Evolutionary conservation across 1,140 invertebrate species (phyloP).

Genomic region (Drosophila subpulchrella): DNA sequence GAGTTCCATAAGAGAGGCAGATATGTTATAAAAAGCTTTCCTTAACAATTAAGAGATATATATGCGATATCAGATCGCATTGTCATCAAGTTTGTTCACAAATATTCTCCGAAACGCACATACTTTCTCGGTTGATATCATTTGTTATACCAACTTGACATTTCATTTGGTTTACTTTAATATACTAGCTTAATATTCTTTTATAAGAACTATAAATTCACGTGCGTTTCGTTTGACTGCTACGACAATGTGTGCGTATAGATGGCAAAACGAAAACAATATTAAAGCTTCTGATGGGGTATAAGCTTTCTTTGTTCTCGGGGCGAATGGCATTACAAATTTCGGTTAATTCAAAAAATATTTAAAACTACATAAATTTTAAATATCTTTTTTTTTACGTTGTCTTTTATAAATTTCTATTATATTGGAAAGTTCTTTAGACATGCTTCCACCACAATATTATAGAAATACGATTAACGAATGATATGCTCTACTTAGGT

Average conservation of each 20-base stretch:
- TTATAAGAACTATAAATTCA: neutral
- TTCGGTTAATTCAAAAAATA: neutral
- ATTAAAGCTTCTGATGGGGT: conserved; percentile 4
- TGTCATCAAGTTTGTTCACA: neutral
- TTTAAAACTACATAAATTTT: neutral
- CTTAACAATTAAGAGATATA: neutral
- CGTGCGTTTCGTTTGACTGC: neutral
- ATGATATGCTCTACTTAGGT: too few species aligned
- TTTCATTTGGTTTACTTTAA: neutral
- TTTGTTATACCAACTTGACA: neutral
- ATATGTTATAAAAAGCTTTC: neutral
- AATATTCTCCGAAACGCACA: too few species aligned
- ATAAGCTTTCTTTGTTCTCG: neutral
- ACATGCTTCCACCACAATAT: neutral
- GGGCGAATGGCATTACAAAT: conserved; percentile 10
- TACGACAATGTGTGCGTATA: neutral
- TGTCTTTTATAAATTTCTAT: too few species aligned
- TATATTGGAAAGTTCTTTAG: too few species aligned
- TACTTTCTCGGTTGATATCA: neutral
- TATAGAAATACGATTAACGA: too few species aligned
- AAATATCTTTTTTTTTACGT: neutral
- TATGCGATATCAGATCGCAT: neutral
- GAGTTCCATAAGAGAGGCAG: neutral
- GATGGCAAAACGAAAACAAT: conserved; percentile 8
- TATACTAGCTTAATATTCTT: neutral